Percentiles rank a stretch among this genome's conserved stretches.
Evolutionary conservation across 2,113 vertebrate genomes (phyloP).

Genomic region (Hypomesus transpacificus): DNA sequence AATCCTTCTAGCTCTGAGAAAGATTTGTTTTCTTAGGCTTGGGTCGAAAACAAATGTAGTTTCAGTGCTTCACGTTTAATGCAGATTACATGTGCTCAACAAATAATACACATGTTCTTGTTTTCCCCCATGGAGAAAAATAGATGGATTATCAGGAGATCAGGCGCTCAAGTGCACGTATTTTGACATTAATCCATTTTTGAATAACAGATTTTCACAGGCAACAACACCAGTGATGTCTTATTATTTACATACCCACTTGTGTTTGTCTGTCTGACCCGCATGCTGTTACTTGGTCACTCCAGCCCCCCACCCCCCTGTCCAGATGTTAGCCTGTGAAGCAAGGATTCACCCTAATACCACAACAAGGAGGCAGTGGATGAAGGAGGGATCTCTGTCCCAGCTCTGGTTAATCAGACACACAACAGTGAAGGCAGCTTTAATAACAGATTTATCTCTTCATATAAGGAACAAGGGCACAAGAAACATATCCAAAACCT

Average conservation of each 20-base stretch:
- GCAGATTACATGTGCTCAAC: background rate
- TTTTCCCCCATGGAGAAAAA: slow-evolving; percentile 44
- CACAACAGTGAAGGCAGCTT: slow-evolving; percentile 15
- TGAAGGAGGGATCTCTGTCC: background rate
- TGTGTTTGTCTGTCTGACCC: slow-evolving; percentile 15
- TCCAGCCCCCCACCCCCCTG: background rate
- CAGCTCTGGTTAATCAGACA: slow-evolving; percentile 4
- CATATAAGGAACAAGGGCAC: background rate
- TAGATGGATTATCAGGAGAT: slow-evolving; percentile 58
- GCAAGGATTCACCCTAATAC: slow-evolving; percentile 9
- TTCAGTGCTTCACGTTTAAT: background rate
- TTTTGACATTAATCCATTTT: slow-evolving; percentile 60
- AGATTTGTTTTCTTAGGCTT: background rate
- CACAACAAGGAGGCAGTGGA: background rate
- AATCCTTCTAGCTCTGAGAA: slow-evolving; percentile 4
- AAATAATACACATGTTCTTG: slow-evolving; percentile 53
- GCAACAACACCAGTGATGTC: slow-evolving; percentile 34
- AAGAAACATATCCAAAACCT: background rate
- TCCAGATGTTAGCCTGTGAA: slow-evolving; percentile 15
- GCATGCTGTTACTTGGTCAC: background rate
- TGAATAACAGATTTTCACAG: slow-evolving; percentile 53
- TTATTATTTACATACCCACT: slow-evolving; percentile 2
- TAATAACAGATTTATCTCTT: slow-evolving; percentile 7
- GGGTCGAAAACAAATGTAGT: slow-evolving; percentile 6
- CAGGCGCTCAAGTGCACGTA: slow-evolving; percentile 50